Evolutionary conservation across 2,888 invertebrate genomes (phyloP), one percentile per base, ranked within the genome.

Genomic region (Digitonthophagus gazella): DNA sequence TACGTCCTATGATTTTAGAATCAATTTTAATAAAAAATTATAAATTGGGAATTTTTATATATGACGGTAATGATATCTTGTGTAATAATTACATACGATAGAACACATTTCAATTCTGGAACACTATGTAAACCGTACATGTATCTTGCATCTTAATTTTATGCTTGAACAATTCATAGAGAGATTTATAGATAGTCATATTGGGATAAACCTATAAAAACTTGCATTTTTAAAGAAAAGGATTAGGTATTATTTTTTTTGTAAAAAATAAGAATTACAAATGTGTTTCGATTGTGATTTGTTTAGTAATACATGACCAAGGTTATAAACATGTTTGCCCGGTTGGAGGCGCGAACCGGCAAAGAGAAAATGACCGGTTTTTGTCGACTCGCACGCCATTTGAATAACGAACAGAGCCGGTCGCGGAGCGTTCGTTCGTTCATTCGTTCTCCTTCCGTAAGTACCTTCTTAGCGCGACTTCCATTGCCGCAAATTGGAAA

Each of bases 271-370:
- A 5, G 15, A 56, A 56, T 56, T 56, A 5, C 5, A 15, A 56
- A 56, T 56, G 56, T 15, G 1, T 4, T 11, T 58, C 16, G 14
- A 4, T 58, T 18, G 58, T 15, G n/a, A 5, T 58, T 15, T 14
- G 1, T 58, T 58, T 58, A 44, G 11, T 19, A 61, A 61, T 18
- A 20, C 19, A 28, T 58, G 61, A 55, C 65, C 68, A 69, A 69
- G 68, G 68, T 69, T 65, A 69, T 69, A 69, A 69, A 69, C 68
- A 69, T 69, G 68, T 69, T 69, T 69, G 65, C 66, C 61, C 58
- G 58, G 64, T 65, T 20, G 16, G 68, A 61, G 54, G 66, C 65
- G 58, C 65, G 68, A 69, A 61, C 68, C 58, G 55, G 19, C 65
- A 44, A 44, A 44, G 68, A 65, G 68, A 65, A 69, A 69, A 69